phyloP scores from a whole-genome alignment of 2,113 vertebrate genomes.

The Malurus cyaneus region DNA sequence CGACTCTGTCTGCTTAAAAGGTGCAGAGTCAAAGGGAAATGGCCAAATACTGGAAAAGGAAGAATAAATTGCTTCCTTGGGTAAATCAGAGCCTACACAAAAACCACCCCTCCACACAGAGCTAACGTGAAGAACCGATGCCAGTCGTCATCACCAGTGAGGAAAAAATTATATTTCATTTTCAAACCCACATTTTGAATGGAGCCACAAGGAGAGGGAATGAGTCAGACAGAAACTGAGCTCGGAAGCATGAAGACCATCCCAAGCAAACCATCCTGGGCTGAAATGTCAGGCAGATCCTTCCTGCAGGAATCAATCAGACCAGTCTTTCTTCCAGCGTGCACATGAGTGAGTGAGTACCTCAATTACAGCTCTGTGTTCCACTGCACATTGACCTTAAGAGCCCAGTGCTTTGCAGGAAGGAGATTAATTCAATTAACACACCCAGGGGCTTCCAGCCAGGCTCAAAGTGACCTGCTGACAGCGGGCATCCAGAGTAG shows the following conservation, averaged over 20 bases:
- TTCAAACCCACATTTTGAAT: neutral
- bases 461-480: neutral
- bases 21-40: neutral
- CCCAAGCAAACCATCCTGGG: neutral
- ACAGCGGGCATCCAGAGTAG: neutral
- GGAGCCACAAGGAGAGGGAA: neutral
- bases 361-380: conserved; percentile 1
- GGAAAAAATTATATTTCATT: neutral
- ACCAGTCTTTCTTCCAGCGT: neutral
- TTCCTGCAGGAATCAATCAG: conserved; percentile 3
- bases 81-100: neutral
- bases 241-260: neutral
- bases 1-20: neutral
- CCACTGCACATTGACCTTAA: conserved; percentile 54
- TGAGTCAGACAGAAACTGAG: neutral
- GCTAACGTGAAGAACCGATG: neutral
- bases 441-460: neutral
- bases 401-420: neutral
- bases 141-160: neutral
- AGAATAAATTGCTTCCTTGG: neutral
- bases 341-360: neutral
- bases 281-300: conserved; percentile 14
- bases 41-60: neutral
- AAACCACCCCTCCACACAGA: neutral
- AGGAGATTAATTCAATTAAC: conserved; percentile 57